These are phyloP conservation scores for Microtus agrestis DNA, from an alignment of 2,797 vertebrate genomes.

Conservation along the genomic window DNA sequence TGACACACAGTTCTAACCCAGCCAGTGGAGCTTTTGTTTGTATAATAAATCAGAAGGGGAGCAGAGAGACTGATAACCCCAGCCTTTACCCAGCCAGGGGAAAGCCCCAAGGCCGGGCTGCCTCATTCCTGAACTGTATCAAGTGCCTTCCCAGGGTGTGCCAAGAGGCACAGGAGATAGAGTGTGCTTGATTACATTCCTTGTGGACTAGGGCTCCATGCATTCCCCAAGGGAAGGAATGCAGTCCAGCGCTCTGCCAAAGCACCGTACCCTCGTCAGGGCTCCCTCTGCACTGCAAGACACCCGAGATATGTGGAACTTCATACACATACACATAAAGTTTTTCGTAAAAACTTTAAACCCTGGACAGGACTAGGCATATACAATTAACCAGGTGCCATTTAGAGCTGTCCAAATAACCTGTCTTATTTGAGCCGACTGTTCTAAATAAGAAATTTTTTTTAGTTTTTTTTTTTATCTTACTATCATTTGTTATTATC, in stretches of 20 bases:
- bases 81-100: conserved; percentile 6
- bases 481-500: neutral
- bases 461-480: neutral
- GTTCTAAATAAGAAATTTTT: neutral
- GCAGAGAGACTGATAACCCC: conserved; percentile 67
- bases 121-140: conserved; percentile 38
- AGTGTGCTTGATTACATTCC: conserved; percentile 4
- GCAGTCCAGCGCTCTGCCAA: neutral
- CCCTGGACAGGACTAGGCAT: conserved; percentile 29
- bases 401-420: conserved; percentile 18
- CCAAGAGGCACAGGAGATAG: conserved; percentile 47
- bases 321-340: neutral
- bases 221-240: conserved; percentile 43
- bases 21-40: conserved; percentile 60
- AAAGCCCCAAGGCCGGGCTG: conserved; percentile 1
- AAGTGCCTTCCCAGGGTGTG: conserved; percentile 39
- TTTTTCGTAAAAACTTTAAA: conserved; percentile 22
- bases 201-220: conserved; percentile 15
- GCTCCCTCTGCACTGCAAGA: neutral
- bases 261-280: neutral
- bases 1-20: conserved; percentile 8
- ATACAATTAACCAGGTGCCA: neutral
- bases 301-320: neutral
- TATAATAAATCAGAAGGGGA: conserved; percentile 32
- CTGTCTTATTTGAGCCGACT: conserved; percentile 12